Evolutionary conservation across 2,113 vertebrate genomes (phyloP), one percentile per base, ranked within the genome.

Genomic region (Thamnaconus septentrionalis): DNA sequence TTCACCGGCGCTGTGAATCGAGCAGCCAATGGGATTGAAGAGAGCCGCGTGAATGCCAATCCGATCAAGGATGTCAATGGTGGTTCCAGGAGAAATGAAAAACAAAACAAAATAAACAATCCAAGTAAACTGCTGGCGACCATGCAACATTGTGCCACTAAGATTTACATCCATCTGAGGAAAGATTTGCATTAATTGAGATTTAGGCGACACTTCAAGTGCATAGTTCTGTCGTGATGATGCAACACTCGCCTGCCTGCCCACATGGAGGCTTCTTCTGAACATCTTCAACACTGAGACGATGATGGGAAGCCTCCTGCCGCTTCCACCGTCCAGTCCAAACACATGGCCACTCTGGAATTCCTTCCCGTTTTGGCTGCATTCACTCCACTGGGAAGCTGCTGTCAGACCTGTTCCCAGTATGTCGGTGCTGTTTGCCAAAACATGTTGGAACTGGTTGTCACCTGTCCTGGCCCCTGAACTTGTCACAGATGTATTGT

Each of bases 361-460:
- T 66, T 74, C 75, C 64, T 66, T 8, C 2, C 2, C 59, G 41
- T 61, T 83, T 71, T 56, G 54, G 69, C 18, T 1, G 2, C 18
- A 31, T 31, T 31, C 18, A 31, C 18, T 31, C 1, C 18, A 31
- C 18, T 31, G 18, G 18, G 18, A 31, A 31, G 18, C 2, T 40
- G 7, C 48, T 3, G 61, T 67, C 67, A 61, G 49, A 78, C 82
- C 72, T 53, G 77, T 80, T 83, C 45, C 46, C 56, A 11, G 46
- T 43, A 0, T 39, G 43, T 7, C n/a, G 55, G 51, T 76, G 74
- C 12, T 60, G 44, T 45, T 50, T 54, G 64, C 48, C 31, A 46
- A 69, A 76, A 79, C 77, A 41, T 76, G 88, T 82, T 76, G 47
- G 52, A 72, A 86, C 85, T 79, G 65, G 75, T 66, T 47, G 54